Base-by-base conservation (phyloP, 2,113 vertebrate genomes). In the Lepidothrix coronata region DNA sequence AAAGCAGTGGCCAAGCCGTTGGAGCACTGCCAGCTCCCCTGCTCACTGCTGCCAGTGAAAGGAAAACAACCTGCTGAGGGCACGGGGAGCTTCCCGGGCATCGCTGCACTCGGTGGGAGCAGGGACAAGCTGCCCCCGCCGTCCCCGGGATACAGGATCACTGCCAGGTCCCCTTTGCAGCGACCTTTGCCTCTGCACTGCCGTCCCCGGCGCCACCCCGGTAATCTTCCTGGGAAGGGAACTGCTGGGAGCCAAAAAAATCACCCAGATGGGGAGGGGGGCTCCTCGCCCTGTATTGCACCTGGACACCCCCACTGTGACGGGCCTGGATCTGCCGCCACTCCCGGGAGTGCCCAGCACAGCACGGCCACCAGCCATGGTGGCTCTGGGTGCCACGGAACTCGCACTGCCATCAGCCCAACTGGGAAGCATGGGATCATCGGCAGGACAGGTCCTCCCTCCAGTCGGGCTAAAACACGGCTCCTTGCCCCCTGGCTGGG, bases 271-370 rank as follows among this genome's bases (percentile, higher is more conserved):
- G 48, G 54, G 8, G 55, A 62, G 25, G 30, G 55, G 48, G 21
- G 17, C 48, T 76, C 48, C 24, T 61, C 11, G 24, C 2, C 6
- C 28, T 41, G 7, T 39, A 48, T 5, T 48, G 51, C n/a, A 57
- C 24, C 61, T 12, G 8, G 51, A 66, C 15, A 48, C 12, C 19
- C 3, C 5, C 41, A 48, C 24, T 12, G 21, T 5, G 14, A 49
- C 0, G 2, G 52, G 6, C 8, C 3, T 4, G 31, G n/a, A 63
- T 28, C 41, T 16, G 13, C 48, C 6, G 30, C 72, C 18, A 0
- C 8, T 46, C 44, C 48, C 5, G 1, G 54, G 39, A 77, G 25
- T 2, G 6, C 52, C 51, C 46, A 7, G 59, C 61, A 68, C 23
- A 25, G 39, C 39, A 22, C 3, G 1, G 17, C 11, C 25, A 35